A percentile compares a stretch with the other conserved stretches of the same genome.
Evolutionary conservation across 2,888 invertebrate species (phyloP).

Genomic region (Ctena decussata): DNA sequence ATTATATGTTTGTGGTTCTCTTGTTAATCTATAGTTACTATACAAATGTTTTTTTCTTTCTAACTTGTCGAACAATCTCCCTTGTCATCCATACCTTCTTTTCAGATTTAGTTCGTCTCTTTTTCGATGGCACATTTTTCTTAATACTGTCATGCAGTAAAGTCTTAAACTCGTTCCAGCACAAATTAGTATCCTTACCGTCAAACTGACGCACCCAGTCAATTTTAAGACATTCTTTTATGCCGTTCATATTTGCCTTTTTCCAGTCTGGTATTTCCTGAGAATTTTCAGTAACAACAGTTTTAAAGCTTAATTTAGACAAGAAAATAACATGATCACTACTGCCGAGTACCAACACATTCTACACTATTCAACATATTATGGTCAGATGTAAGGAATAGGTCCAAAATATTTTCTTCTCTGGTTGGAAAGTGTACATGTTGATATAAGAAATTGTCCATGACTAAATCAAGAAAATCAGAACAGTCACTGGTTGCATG

Average conservation of each 20-base stretch:
- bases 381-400: neutral
- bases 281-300: neutral
- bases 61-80: neutral
- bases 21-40: slow-evolving; percentile 10
- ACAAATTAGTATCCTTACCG: neutral
- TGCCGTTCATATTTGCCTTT: neutral
- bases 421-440: slow-evolving; percentile 8
- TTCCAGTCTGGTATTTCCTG: neutral
- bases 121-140: slow-evolving; percentile 9
- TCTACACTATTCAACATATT: neutral
- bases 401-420: neutral
- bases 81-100: slow-evolving; percentile 18
- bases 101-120: neutral
- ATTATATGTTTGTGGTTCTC: slow-evolving; percentile 10
- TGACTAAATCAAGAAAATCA: neutral
- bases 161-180: neutral
- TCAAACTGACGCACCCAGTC: neutral
- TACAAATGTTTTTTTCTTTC: slow-evolving; percentile 10
- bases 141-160: neutral
- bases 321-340: neutral
- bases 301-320: neutral
- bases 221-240: neutral
- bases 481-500: neutral
- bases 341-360: neutral
- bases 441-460: slow-evolving; percentile 8